These are phyloP conservation scores for Apamea epomidion DNA, from an alignment of 2,888 invertebrate genomes.

Conservation along the genomic window DNA sequence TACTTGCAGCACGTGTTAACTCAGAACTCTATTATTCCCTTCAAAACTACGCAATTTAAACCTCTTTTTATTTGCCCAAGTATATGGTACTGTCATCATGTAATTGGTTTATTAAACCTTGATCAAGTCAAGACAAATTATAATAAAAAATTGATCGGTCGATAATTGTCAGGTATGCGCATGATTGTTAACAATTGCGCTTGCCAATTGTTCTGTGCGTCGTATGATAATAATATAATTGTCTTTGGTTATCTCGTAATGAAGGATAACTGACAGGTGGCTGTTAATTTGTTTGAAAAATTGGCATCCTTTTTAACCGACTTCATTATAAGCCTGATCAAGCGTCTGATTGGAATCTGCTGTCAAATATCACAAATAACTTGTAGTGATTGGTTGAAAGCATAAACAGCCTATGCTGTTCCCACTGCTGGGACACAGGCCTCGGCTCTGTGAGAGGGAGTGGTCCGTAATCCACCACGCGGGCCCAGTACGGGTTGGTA, in stretches of 20 bases:
- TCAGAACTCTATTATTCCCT: slow-evolving; percentile 5
- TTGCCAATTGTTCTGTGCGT: slow-evolving; percentile 46
- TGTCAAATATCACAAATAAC: background rate
- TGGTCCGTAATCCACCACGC: too few relatives aligned
- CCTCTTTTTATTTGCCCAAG: slow-evolving; percentile 32
- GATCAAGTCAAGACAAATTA: slow-evolving; percentile 63
- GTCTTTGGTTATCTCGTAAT: slow-evolving; percentile 41
- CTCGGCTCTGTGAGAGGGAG: too few relatives aligned
- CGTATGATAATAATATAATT: slow-evolving; percentile 41
- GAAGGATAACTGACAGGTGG: slow-evolving; percentile 16
- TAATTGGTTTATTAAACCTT: slow-evolving; percentile 63
- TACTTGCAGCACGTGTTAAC: slow-evolving; percentile 36
- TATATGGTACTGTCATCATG: slow-evolving; percentile 47
- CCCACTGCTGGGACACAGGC: too few relatives aligned
- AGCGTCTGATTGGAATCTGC: background rate
- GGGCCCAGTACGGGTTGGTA: too few relatives aligned
- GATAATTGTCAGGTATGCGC: slow-evolving; percentile 54
- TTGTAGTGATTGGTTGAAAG: background rate
- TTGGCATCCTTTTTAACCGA: background rate
- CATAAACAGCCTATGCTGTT: too few relatives aligned
- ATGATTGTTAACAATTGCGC: slow-evolving; percentile 52
- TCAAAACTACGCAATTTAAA: slow-evolving; percentile 19
- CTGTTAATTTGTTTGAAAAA: background rate
- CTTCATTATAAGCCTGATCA: background rate
- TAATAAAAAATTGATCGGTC: slow-evolving; percentile 53